Percentiles rank a stretch among this genome's conserved stretches.
Evolutionary conservation across 2,888 invertebrate species (phyloP).

Genomic region (Mimachlamys varia): DNA sequence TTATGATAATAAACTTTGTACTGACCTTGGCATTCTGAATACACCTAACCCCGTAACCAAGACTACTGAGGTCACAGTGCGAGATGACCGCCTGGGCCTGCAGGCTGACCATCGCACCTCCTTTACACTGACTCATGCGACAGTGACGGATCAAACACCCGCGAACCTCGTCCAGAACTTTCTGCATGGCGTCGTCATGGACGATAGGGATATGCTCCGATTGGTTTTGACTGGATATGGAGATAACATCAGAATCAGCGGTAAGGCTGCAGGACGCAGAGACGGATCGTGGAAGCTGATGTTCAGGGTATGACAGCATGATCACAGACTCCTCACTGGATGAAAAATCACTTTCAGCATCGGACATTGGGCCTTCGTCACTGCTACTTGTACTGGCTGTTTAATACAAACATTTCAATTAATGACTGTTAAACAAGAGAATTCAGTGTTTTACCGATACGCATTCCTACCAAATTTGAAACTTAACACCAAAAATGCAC

Average conservation of each 20-base stretch:
- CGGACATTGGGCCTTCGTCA: constrained; percentile 58
- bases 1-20: neutral
- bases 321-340: constrained; percentile 73
- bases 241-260: constrained; percentile 66
- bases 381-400: constrained; percentile 38
- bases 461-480: no score
- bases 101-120: constrained; percentile 71
- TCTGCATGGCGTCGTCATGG: constrained; percentile 59
- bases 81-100: constrained; percentile 73
- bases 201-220: constrained; percentile 59
- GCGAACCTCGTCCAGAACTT: constrained; percentile 62
- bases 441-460: no score
- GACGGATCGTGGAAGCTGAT: constrained; percentile 63
- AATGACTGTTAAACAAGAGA: no score
- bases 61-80: constrained; percentile 73
- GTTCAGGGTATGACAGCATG: constrained; percentile 70
- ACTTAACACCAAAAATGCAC: no score
- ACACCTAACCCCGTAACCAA: constrained; percentile 77
- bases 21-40: constrained; percentile 76
- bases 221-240: constrained; percentile 71
- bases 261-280: constrained; percentile 59
- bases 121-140: constrained; percentile 73
- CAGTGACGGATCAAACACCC: constrained; percentile 74
- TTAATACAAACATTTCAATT: neutral
- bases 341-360: constrained; percentile 67